Percentiles rank a stretch among this genome's conserved stretches.
Conservation (phyloP, 1,140 invertebrate species). For the Lasioglossum baleicum region DNA sequence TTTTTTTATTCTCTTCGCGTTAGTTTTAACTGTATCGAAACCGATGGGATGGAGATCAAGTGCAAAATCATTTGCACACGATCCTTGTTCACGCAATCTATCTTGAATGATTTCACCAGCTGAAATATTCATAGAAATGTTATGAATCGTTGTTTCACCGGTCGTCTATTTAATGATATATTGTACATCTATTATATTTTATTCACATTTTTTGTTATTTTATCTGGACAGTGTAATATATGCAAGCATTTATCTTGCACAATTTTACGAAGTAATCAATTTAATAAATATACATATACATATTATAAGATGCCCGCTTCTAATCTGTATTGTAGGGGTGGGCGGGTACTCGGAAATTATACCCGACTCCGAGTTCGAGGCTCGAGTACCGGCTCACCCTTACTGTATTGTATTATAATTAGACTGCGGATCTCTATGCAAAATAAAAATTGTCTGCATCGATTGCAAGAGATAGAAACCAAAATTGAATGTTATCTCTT, state of each 20-base stretch:
- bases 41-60: conserved; percentile 82
- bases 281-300: not conserved
- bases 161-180: not conserved
- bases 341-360: too few species aligned
- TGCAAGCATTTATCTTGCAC: not conserved
- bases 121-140: conserved; percentile 59
- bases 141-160: not conserved
- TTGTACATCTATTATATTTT: too few species aligned
- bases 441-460: too few species aligned
- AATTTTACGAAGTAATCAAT: not conserved
- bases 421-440: too few species aligned
- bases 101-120: conserved; percentile 78
- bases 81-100: conserved; percentile 79
- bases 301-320: too few species aligned
- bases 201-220: not conserved
- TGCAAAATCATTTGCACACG: conserved; percentile 80
- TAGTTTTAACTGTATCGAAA: conserved; percentile 76
- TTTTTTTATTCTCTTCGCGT: conserved; percentile 35
- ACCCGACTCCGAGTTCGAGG: too few species aligned
- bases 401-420: too few species aligned
- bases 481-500: too few species aligned
- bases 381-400: too few species aligned
- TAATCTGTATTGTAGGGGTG: too few species aligned
- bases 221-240: not conserved
- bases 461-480: too few species aligned